A percentile compares a stretch with the other conserved stretches of the same genome.
Conservation (phyloP, 2,113 vertebrate species). For the Prionailurus bengalensis region DNA sequence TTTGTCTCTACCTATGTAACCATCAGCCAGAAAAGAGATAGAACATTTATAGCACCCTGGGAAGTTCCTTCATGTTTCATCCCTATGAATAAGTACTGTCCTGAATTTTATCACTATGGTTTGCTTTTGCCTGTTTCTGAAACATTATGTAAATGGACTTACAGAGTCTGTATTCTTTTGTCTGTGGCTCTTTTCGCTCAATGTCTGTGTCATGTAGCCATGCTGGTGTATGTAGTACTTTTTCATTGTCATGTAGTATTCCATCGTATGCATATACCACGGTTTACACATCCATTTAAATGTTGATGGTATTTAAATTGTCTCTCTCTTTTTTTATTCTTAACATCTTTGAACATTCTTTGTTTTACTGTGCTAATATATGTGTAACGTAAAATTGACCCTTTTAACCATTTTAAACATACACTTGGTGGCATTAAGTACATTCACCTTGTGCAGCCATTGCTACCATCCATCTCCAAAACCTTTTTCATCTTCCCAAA, state of each 20-base stretch:
- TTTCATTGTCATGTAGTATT: background rate
- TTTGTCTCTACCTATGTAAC: background rate
- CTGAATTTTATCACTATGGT: background rate
- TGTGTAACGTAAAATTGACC: background rate
- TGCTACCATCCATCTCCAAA: background rate
- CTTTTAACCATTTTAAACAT: background rate
- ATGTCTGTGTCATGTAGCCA: background rate
- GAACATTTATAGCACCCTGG: background rate
- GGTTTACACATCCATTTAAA: background rate
- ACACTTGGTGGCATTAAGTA: background rate
- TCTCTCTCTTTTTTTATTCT: background rate
- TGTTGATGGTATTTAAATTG: background rate
- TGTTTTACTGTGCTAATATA: constrained; percentile 3
- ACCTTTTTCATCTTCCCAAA: background rate
- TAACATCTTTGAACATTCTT: background rate
- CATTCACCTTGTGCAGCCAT: background rate
- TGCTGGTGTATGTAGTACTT: background rate
- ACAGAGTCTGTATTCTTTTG: background rate
- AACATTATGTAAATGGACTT: background rate
- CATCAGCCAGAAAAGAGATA: background rate
- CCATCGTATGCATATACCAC: background rate
- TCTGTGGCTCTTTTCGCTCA: background rate
- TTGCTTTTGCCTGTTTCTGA: background rate
- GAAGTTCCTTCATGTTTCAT: background rate
- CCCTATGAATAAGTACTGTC: background rate